These are phyloP conservation scores for Hydrotaea diabolus DNA, from an alignment of 2,888 invertebrate species.

Conservation along the genomic window DNA sequence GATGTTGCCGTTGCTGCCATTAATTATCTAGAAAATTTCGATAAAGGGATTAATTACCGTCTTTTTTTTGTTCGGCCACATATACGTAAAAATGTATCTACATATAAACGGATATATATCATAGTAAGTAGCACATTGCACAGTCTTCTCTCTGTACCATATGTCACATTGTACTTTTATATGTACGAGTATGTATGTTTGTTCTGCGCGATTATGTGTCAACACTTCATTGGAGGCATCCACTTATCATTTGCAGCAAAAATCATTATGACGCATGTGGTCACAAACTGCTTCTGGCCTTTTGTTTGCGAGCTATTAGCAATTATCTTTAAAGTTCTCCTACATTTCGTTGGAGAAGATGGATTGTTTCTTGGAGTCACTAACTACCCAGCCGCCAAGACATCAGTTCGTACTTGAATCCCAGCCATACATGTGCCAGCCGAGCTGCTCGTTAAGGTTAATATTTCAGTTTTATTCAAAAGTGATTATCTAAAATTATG, in stretches of 20 bases:
- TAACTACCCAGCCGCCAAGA: neutral
- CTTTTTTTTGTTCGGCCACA: too few relatives aligned
- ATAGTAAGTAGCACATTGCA: too few relatives aligned
- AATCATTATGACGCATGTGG: slow-evolving; percentile 16
- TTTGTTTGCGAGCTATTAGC: neutral
- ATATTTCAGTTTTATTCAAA: neutral
- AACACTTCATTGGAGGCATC: neutral
- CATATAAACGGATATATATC: too few relatives aligned
- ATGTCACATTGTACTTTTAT: too few relatives aligned
- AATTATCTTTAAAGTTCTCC: neutral
- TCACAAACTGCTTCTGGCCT: neutral
- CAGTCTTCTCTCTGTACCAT: too few relatives aligned
- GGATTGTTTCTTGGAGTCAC: neutral
- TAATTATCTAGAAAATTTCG: slow-evolving; percentile 27
- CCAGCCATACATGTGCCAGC: neutral
- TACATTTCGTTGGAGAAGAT: neutral
- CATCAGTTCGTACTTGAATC: neutral
- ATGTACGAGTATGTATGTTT: neutral
- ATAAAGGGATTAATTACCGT: slow-evolving; percentile 31
- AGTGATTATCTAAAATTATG: neutral
- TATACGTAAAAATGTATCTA: too few relatives aligned
- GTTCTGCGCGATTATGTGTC: neutral
- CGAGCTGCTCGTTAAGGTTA: neutral
- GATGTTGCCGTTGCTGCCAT: neutral
- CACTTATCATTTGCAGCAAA: neutral